Percentiles rank a stretch among this genome's conserved stretches.
phyloP scores from a whole-genome alignment of 2,888 invertebrate species.

The Aphidoletes aphidimyza region DNA sequence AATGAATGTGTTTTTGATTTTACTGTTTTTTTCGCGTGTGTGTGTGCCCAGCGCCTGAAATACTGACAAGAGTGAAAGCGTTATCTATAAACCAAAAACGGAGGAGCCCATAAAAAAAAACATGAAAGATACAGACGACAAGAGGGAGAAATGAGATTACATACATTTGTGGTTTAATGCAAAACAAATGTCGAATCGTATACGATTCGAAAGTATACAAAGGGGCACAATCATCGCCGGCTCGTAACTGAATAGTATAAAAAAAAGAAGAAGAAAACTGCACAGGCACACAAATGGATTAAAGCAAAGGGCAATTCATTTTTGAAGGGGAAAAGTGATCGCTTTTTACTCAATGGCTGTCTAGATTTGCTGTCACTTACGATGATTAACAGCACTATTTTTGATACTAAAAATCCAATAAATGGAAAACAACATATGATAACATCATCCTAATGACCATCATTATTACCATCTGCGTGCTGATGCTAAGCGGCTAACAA shows the following conservation, averaged over 20 bases:
- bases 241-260: neutral
- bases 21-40: neutral
- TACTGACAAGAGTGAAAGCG: neutral
- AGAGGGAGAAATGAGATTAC: slow-evolving; percentile 45
- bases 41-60: neutral
- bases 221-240: neutral
- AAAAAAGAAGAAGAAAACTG: neutral
- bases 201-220: neutral
- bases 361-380: neutral
- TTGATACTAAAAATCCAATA: slow-evolving; percentile 19
- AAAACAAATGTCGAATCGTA: slow-evolving; percentile 45
- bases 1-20: slow-evolving; percentile 51
- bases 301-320: neutral
- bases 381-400: slow-evolving; percentile 42
- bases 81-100: slow-evolving; percentile 31
- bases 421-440: slow-evolving; percentile 47
- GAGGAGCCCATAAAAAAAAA: neutral
- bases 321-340: neutral
- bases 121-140: slow-evolving; percentile 1
- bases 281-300: neutral
- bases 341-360: neutral
- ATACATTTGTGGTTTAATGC: slow-evolving; percentile 52
- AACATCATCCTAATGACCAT: slow-evolving; percentile 43
- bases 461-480: slow-evolving; percentile 49
- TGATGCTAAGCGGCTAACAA: no score